These are phyloP conservation scores for Brachionus rotundiformis DNA, from an alignment of 1,140 invertebrate genomes.

Conservation along the genomic window DNA sequence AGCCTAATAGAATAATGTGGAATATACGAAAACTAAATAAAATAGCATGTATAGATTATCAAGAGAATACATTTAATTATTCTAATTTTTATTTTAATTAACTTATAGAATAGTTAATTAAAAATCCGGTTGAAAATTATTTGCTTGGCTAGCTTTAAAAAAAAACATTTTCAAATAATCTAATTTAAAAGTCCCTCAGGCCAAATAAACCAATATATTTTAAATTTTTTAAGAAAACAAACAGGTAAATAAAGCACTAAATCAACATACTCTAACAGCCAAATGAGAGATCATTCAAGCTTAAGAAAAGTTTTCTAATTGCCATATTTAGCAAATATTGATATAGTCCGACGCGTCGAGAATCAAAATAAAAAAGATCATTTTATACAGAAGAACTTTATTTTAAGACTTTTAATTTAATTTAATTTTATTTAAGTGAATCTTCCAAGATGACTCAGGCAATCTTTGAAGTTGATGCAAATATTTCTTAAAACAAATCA, in stretches of 20 bases:
- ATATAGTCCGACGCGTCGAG: neutral
- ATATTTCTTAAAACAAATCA: slow-evolving; percentile 29
- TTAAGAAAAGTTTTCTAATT: neutral
- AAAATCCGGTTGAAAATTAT: slow-evolving; percentile 1
- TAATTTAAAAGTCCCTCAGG: slow-evolving; percentile 34
- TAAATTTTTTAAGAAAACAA: slow-evolving; percentile 11
- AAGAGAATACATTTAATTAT: neutral
- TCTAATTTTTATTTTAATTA: slow-evolving; percentile 26
- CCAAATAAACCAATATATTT: slow-evolving; percentile 6
- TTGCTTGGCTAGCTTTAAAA: slow-evolving; percentile 1
- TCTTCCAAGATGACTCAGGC: slow-evolving; percentile 30
- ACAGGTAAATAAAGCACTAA: slow-evolving; percentile 43
- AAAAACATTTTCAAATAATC: neutral
- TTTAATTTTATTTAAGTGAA: slow-evolving; percentile 50
- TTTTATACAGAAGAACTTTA: neutral
- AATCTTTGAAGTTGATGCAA: slow-evolving; percentile 29
- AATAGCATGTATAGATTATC: neutral
- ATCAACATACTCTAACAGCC: slow-evolving; percentile 4
- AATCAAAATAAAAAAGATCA: neutral
- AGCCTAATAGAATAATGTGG: neutral
- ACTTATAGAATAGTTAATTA: slow-evolving; percentile 4
- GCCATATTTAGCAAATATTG: slow-evolving; percentile 7
- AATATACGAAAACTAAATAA: neutral
- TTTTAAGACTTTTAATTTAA: neutral
- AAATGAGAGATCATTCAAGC: slow-evolving; percentile 36